A percentile compares a stretch with the other conserved stretches of the same genome.
Evolutionary conservation across 2,888 invertebrate species (phyloP).

Genomic region (Rosalia funebris): DNA sequence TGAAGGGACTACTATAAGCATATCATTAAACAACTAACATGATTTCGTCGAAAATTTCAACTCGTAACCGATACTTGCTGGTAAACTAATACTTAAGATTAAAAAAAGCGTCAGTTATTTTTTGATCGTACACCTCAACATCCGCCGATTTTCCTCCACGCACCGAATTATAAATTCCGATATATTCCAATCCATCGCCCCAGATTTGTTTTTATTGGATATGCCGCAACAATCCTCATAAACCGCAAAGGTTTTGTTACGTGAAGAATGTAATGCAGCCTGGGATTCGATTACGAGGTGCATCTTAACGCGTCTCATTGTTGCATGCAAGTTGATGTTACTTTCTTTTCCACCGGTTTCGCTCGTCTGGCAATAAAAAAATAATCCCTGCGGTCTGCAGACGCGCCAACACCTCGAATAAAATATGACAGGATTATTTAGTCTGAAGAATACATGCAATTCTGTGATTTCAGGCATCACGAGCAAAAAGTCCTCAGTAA

Average conservation of each 20-base stretch:
- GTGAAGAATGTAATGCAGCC: conserved; percentile 14
- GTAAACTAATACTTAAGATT: conserved; percentile 1
- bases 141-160: conserved; percentile 27
- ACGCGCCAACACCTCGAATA: too few species aligned
- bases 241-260: conserved; percentile 35
- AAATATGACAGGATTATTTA: too few species aligned
- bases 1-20: too few species aligned
- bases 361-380: background rate
- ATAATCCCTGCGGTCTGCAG: too few species aligned
- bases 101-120: background rate
- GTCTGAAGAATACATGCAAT: too few species aligned
- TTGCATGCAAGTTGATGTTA: background rate
- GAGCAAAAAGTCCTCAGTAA: too few species aligned
- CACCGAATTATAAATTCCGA: conserved; percentile 18
- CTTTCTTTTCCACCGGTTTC: background rate
- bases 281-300: conserved; percentile 21
- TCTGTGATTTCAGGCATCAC: too few species aligned
- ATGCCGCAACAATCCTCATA: conserved; percentile 27
- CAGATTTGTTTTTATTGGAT: conserved; percentile 12
- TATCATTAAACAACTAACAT: too few species aligned
- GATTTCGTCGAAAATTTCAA: too few species aligned
- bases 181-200: conserved; percentile 23
- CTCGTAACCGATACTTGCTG: background rate
- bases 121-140: conserved; percentile 22
- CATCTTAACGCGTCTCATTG: conserved; percentile 16